Conservation (phyloP, 1,140 invertebrate genomes). For the Planococcus citri region DNA sequence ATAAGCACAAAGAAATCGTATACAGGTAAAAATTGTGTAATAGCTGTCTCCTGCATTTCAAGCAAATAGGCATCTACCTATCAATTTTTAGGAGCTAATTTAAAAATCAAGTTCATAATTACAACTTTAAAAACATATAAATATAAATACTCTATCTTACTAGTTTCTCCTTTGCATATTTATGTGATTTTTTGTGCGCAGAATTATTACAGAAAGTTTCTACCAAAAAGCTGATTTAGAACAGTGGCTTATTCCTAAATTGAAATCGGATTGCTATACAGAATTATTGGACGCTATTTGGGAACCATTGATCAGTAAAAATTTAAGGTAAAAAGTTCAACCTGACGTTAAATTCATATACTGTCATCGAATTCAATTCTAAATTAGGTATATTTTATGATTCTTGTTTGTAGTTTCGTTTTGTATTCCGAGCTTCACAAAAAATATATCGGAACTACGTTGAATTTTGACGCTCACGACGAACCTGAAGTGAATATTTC, state of each 20-base stretch:
- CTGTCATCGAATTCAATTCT: too few species aligned
- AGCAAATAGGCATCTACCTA: too few species aligned
- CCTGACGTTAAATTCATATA: too few species aligned
- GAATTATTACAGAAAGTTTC: slow-evolving; percentile 69
- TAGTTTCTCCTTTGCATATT: neutral
- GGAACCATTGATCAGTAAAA: slow-evolving; percentile 47
- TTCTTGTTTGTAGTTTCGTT: slow-evolving; percentile 44
- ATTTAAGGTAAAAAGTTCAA: slow-evolving; percentile 33
- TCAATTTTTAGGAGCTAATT: too few species aligned
- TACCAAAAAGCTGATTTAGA: slow-evolving; percentile 72
- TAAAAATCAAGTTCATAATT: too few species aligned
- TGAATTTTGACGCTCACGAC: slow-evolving; percentile 66
- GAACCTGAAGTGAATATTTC: slow-evolving; percentile 55
- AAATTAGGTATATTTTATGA: too few species aligned
- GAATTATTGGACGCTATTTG: slow-evolving; percentile 45
- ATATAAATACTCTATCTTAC: too few species aligned
- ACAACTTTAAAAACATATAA: too few species aligned
- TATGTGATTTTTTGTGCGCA: slow-evolving; percentile 33
- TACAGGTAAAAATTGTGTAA: slow-evolving; percentile 29
- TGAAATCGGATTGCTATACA: slow-evolving; percentile 49
- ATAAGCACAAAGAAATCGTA: slow-evolving; percentile 48
- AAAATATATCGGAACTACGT: slow-evolving; percentile 43
- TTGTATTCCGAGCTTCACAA: slow-evolving; percentile 37
- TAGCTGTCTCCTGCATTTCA: too few species aligned
- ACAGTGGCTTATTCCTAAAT: slow-evolving; percentile 52